Evolutionary conservation across 2,888 invertebrate genomes (phyloP), one percentile per base, ranked within the genome.

Genomic region (Smittia aterrima): DNA sequence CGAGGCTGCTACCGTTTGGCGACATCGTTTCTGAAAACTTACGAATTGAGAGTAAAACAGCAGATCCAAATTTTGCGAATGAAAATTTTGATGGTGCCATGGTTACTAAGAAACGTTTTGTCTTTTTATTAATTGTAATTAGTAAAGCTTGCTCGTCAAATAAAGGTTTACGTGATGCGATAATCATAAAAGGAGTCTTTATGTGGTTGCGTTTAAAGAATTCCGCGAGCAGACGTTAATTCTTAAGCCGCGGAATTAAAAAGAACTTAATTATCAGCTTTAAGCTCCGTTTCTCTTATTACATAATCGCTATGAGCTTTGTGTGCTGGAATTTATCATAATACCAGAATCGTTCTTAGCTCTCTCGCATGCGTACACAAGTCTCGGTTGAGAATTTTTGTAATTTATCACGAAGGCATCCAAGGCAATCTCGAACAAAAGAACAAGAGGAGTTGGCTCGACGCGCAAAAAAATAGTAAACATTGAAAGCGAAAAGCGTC

Each of bases 401-500:
- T 38, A 38, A 47, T 47, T 47, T 16, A 47, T 47, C 47, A 47
- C 9, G 32, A 32, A 47, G 47, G 47, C 47, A 47, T n/a, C 47
- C 13, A 47, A 47, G 47, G n/a, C 13, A 47, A 47, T 47, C n/a
- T 13, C 47, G 47, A n/a, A 47, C n/a, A 47, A n/a, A 16, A 16
- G 16, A 47, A 47, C 16, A n/a, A 2, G 47, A 47, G 47, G 16
- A 47, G 47, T n/a, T n/a, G 47, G 47, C 47, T n/a, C 11, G 4
- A 47, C 32, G 32, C 32, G 32, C 32, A 32, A 9, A 47, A 47
- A 47, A 58, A 58, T 58, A n/a, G 58, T 58, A 58, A 58, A 58
- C 58, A 58, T 58, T 58, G 58, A 58, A 58, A 58, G 58, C 58
- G 22, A 58, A 58, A 58, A 18, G 7, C 58, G 58, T 58, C 58